These are phyloP conservation scores for Butorides virescens DNA, from an alignment of 2,113 vertebrate species.

Conservation along the genomic window DNA sequence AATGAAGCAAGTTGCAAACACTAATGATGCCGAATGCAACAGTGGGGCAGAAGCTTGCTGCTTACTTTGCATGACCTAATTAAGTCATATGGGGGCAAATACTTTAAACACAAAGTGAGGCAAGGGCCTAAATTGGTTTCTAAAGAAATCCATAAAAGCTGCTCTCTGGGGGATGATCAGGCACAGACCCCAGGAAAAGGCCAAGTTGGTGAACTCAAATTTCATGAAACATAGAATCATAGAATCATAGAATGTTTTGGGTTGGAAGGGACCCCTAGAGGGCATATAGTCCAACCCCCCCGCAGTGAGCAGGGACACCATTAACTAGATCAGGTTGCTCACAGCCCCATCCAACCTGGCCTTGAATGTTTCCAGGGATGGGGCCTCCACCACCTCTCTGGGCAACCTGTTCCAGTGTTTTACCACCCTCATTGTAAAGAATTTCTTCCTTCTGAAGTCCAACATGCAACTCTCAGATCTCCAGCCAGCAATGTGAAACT, in stretches of 20 bases:
- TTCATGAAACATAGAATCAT: neutral
- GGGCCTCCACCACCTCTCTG: too few relatives aligned
- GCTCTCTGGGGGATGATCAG: neutral
- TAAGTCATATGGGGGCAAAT: constrained; percentile 37
- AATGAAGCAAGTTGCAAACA: constrained; percentile 51
- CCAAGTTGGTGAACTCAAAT: neutral
- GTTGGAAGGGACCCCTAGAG: too few relatives aligned
- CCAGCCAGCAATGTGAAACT: neutral
- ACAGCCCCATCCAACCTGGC: too few relatives aligned
- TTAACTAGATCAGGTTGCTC: too few relatives aligned
- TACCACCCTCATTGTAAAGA: too few relatives aligned
- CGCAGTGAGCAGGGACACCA: too few relatives aligned
- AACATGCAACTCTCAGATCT: neutral
- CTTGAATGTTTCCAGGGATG: too few relatives aligned
- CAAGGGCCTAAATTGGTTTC: neutral
- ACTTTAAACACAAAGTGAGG: neutral
- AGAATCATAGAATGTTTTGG: too few relatives aligned
- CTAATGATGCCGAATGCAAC: constrained; percentile 55
- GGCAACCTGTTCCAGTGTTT: too few relatives aligned
- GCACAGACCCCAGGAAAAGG: neutral
- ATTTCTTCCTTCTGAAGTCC: neutral
- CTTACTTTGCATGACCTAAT: constrained; percentile 40
- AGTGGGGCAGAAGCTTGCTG: constrained; percentile 23
- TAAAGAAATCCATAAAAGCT: neutral
- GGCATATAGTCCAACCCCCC: too few relatives aligned